phyloP scores from a whole-genome alignment of 2,888 invertebrate genomes.

The Idaea biselata region DNA sequence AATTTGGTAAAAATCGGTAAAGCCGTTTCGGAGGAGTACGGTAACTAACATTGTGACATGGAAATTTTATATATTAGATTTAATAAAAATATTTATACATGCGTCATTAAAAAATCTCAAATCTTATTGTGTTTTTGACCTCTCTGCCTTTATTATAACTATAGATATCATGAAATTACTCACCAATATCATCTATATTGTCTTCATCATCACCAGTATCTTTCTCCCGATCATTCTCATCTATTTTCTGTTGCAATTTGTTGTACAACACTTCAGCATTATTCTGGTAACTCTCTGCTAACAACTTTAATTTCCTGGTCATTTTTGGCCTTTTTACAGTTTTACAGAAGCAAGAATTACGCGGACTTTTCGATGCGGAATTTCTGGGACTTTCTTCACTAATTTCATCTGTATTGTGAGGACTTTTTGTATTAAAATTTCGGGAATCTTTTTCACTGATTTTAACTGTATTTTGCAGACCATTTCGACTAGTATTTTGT shows the following conservation, averaged over 20 bases:
- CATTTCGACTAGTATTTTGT: no score
- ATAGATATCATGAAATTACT: constrained; percentile 20
- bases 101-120: no score
- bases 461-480: no score
- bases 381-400: constrained; percentile 8
- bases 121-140: no score
- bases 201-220: constrained; percentile 13
- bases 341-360: constrained; percentile 47
- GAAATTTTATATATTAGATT: no score
- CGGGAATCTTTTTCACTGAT: no score
- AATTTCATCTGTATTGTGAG: background rate
- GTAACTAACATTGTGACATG: no score
- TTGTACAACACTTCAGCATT: constrained; percentile 33
- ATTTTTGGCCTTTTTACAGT: constrained; percentile 45
- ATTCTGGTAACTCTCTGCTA: constrained; percentile 48
- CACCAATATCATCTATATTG: constrained; percentile 50
- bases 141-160: no score
- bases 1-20: no score
- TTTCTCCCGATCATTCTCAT: constrained; percentile 23
- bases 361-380: background rate
- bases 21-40: no score
- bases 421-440: no score
- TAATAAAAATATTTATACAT: no score
- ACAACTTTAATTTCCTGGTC: constrained; percentile 52
- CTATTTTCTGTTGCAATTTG: constrained; percentile 34